Percentiles rank a stretch among this genome's conserved stretches.
Evolutionary conservation across 2,797 vertebrate genomes (phyloP).

Genomic region (Bradypodion ventrale): DNA sequence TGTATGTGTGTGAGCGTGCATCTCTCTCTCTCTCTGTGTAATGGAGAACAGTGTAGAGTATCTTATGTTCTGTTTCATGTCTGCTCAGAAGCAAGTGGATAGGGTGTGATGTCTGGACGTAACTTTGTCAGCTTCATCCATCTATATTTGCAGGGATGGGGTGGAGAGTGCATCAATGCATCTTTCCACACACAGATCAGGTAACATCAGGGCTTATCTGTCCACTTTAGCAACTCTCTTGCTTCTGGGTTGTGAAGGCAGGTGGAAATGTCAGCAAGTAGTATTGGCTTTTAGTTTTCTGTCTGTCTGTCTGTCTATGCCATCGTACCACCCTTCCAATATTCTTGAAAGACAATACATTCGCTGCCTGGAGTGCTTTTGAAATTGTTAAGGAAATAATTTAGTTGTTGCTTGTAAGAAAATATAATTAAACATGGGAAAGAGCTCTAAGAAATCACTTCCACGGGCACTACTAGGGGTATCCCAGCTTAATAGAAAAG

Average conservation of each 20-base stretch:
- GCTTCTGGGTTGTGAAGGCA: conserved; percentile 60
- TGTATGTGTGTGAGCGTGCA: no score
- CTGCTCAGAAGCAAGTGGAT: conserved; percentile 23
- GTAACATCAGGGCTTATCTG: conserved; percentile 39
- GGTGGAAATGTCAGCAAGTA: conserved; percentile 49
- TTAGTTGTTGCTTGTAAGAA: no score
- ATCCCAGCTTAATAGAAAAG: no score
- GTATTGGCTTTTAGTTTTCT: conserved; percentile 24
- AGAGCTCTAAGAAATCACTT: no score
- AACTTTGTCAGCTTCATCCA: conserved; percentile 48
- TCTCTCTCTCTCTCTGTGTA: no score
- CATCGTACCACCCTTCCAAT: no score
- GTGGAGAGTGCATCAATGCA: conserved; percentile 40
- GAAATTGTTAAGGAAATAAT: no score
- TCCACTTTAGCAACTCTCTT: conserved; percentile 47
- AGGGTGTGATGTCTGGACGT: conserved; percentile 11
- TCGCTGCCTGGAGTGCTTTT: no score
- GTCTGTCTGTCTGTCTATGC: no score
- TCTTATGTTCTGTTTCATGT: conserved; percentile 21
- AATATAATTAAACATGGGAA: no score
- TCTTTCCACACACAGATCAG: conserved; percentile 59
- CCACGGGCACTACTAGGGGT: no score
- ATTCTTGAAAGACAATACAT: no score
- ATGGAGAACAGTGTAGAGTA: not conserved
- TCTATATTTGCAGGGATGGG: conserved; percentile 25